Evolutionary conservation across 2,797 vertebrate species (phyloP).

Genomic region (Pempheris klunzingeri): DNA sequence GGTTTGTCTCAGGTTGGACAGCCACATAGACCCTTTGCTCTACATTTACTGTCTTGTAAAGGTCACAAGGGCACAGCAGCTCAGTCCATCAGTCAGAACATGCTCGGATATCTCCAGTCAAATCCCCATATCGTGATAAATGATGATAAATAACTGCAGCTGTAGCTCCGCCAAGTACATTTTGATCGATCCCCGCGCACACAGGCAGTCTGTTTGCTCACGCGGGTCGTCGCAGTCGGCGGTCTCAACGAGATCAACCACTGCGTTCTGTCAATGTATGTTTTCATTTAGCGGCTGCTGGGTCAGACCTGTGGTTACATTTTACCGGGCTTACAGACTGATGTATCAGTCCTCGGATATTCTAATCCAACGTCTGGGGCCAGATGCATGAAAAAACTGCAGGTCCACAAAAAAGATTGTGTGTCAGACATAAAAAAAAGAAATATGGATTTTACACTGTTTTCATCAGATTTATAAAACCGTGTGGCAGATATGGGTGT

Average conservation of each 20-base stretch:
- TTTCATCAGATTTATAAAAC: neutral
- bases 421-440: too few species aligned
- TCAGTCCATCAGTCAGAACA: constrained; percentile 59
- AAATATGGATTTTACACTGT: neutral
- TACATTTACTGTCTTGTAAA: constrained; percentile 56
- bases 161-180: constrained; percentile 13
- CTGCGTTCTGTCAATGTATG: neutral
- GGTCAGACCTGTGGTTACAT: neutral
- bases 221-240: constrained; percentile 12
- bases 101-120: constrained; percentile 40
- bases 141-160: constrained; percentile 52
- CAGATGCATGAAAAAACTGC: neutral
- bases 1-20: constrained; percentile 39
- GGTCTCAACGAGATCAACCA: neutral
- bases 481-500: too few species aligned
- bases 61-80: constrained; percentile 47
- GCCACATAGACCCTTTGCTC: constrained; percentile 38
- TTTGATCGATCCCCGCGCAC: constrained; percentile 39
- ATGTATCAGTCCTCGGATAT: neutral
- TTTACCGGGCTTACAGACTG: neutral
- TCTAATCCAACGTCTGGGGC: neutral
- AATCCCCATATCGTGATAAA: constrained; percentile 43
- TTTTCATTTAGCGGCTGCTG: neutral
- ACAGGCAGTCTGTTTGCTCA: constrained; percentile 4
- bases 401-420: neutral